Evolutionary conservation across 2,888 invertebrate species (phyloP), one percentile per base, ranked within the genome.

Genomic region (Tinea trinotella): DNA sequence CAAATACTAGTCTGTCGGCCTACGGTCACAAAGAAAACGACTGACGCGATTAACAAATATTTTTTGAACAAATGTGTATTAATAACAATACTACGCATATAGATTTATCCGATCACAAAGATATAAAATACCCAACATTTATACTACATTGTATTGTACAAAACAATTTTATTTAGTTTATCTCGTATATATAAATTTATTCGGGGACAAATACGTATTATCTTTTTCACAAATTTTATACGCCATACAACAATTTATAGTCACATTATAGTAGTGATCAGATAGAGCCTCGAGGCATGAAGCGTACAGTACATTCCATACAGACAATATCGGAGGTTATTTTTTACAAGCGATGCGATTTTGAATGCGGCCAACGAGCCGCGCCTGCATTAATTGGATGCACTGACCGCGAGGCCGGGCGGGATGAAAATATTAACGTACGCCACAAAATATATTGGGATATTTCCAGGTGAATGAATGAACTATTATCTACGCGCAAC

Each of bases 311-410:
- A 4, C 46, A 46, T 68, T 66, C 64, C 66, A 70, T 65, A 65
- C 61, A 56, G 58, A 56, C 56, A 62, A 67, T 67, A 68, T 68
- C 62, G 63, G 62, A 18, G 58, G 61, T 59, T 61, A 70, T 74
- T 78, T n/a, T 76, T 78, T 74, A 70, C 66, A 71, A 68, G 66
- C 66, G 64, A 58, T 56, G 59, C 62, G 61, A 68, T 64, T 68
- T 64, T 50, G 50, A 50, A 13, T 24, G 50, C 50, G 24, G 24
- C 46, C 15, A 19, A 22, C 61, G 56, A 54, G 60, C 63, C 60
- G 61, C 67, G 68, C 66, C 67, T 67, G 68, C 66, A 70, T 72
- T 77, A 79, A 81, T 80, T 80, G 79, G 75, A 77, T 72, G 75
- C 76, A 71, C 67, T 72, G 74, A 75, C 76, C 78, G 74, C 74